Evolutionary conservation across 30 jellyfish, hydroid and myxozoan species (phyloP).

Genomic region (Hydractinia echinata): DNA sequence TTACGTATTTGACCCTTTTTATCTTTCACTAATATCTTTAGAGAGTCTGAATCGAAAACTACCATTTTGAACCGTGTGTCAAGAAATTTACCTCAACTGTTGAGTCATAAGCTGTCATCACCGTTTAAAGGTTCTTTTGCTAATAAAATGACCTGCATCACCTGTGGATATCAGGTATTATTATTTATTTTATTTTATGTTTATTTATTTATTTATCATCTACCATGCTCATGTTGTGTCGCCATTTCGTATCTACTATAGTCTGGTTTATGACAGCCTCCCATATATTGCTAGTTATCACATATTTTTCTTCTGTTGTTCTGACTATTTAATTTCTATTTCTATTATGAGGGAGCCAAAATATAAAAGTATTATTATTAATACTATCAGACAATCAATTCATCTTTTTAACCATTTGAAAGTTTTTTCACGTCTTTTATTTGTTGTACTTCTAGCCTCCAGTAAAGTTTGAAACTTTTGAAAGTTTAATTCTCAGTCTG

Average conservation of each 20-base stretch:
- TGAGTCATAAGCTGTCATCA: constrained; percentile 21
- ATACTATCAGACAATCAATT: too few species aligned
- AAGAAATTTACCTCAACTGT: constrained; percentile 7
- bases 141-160: constrained; percentile 57
- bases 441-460: constrained; percentile 37
- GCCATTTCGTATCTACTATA: too few species aligned
- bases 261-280: too few species aligned
- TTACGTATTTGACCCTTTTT: too few species aligned
- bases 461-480: constrained; percentile 73
- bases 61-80: constrained; percentile 10
- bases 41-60: background rate
- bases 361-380: too few species aligned
- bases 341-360: too few species aligned
- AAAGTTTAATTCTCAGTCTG: constrained; percentile 55
- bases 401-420: background rate
- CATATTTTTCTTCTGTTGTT: too few species aligned
- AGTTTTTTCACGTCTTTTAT: background rate
- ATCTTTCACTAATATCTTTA: too few species aligned
- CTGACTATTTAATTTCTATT: too few species aligned
- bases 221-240: too few species aligned
- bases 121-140: constrained; percentile 87
- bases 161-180: constrained; percentile 70
- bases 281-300: too few species aligned
- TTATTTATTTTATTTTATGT: background rate
- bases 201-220: background rate